Evolutionary conservation across 2,888 invertebrate species (phyloP).

Genomic region (Pristionchus arcanus): DNA sequence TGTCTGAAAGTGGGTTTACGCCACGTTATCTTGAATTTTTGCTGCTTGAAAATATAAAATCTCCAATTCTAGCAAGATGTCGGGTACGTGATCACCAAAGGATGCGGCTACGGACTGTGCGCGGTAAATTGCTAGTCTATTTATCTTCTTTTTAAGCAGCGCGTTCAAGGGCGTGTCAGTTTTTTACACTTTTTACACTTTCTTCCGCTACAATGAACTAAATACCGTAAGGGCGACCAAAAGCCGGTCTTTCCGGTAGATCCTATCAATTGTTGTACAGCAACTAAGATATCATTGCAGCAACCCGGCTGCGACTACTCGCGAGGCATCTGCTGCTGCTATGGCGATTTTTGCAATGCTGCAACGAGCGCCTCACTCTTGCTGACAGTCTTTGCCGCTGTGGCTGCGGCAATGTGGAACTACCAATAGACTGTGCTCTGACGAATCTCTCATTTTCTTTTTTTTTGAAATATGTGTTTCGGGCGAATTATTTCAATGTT

Average conservation of each 20-base stretch:
- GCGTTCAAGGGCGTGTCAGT: too few species aligned
- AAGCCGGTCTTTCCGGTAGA: too few species aligned
- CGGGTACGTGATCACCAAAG: neutral
- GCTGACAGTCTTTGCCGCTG: neutral
- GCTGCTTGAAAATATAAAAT: too few species aligned
- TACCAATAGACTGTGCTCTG: neutral
- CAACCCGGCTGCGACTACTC: neutral
- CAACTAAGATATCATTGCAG: neutral
- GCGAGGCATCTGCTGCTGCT: neutral
- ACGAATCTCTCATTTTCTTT: too few species aligned
- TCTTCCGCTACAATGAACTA: neutral
- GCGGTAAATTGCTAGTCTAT: neutral
- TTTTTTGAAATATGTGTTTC: too few species aligned
- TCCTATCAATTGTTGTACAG: too few species aligned
- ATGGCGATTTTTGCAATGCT: neutral
- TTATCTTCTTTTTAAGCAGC: neutral
- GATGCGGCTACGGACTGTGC: neutral
- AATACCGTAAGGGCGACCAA: neutral
- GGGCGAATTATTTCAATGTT: too few species aligned
- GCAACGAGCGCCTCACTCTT: constrained; percentile 61
- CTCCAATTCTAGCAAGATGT: neutral
- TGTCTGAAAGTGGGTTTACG: neutral
- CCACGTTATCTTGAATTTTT: too few species aligned
- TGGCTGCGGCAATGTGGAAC: neutral
- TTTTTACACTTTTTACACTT: too few species aligned